Percentiles rank a stretch among this genome's conserved stretches.
phyloP scores from a whole-genome alignment of 2,797 vertebrate species.

The Glossophaga mutica region DNA sequence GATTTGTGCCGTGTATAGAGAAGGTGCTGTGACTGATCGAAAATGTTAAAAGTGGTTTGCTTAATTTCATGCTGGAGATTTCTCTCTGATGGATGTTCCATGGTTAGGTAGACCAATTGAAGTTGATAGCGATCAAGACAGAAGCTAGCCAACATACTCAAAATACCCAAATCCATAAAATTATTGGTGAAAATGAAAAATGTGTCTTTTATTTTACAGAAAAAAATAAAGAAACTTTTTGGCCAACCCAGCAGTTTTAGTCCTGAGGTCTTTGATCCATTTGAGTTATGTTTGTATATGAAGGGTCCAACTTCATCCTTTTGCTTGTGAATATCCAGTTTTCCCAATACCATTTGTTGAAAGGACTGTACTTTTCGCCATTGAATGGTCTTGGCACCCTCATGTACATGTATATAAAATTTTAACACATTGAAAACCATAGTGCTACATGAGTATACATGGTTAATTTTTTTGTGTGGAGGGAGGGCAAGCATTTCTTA shows the following conservation, averaged over 20 bases:
- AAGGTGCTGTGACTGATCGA: neutral
- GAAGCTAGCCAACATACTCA: neutral
- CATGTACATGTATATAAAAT: neutral
- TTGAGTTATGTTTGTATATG: neutral
- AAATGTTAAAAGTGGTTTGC: neutral
- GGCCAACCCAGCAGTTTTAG: neutral
- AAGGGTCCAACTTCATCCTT: neutral
- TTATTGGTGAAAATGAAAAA: neutral
- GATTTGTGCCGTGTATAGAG: neutral
- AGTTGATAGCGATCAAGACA: neutral
- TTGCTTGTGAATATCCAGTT: neutral
- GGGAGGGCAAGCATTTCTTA: neutral
- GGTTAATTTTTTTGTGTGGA: neutral
- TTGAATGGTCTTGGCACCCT: neutral
- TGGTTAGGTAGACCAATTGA: neutral
- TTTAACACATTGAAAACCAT: neutral
- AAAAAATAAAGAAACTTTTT: neutral
- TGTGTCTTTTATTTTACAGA: neutral
- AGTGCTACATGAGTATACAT: neutral
- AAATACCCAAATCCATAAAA: neutral
- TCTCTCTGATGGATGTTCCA: neutral
- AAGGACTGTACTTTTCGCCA: neutral
- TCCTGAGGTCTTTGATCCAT: neutral
- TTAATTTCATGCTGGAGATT: neutral
- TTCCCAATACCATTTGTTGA: neutral